Conservation (phyloP, 2,113 vertebrate species). For the Apistogramma diplotaenia region DNA sequence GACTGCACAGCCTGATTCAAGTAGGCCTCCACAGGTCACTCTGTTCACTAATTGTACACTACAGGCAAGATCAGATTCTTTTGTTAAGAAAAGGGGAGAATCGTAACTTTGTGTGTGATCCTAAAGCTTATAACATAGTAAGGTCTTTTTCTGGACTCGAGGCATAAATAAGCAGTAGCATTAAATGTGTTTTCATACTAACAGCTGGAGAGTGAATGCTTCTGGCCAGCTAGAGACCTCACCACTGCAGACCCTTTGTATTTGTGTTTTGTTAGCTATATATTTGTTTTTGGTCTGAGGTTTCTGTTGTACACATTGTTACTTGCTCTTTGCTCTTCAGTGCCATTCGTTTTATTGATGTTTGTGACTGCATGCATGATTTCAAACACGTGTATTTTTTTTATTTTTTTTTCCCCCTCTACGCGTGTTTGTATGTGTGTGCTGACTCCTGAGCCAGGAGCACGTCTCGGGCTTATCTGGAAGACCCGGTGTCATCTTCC, state of each 20-base stretch:
- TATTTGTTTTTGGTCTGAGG: conserved; percentile 8
- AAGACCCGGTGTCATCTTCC: conserved; percentile 44
- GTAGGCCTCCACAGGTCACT: conserved; percentile 50
- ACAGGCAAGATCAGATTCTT: conserved; percentile 42
- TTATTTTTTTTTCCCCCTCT: too few relatives aligned
- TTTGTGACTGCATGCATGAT: conserved; percentile 12
- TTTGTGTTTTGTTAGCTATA: conserved; percentile 7
- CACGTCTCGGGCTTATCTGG: conserved; percentile 55
- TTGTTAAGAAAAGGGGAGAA: conserved; percentile 35
- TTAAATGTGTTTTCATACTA: conserved; percentile 2
- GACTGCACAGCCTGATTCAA: conserved; percentile 30
- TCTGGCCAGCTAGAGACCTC: not conserved
- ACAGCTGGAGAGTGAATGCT: not conserved
- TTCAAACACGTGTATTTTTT: not conserved
- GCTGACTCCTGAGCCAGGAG: conserved; percentile 16
- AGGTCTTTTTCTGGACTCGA: conserved; percentile 19
- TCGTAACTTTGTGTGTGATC: conserved; percentile 34
- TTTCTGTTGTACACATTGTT: conserved; percentile 2
- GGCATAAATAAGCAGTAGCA: not conserved
- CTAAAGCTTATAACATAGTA: conserved; percentile 54
- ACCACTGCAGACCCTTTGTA: not conserved
- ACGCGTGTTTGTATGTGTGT: not conserved
- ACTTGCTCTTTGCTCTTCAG: not conserved
- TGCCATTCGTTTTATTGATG: conserved; percentile 10
- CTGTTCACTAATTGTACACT: conserved; percentile 58